Percentiles rank a stretch among this genome's conserved stretches.
phyloP scores from a whole-genome alignment of 2,113 vertebrate genomes.

The Scalopus aquaticus region DNA sequence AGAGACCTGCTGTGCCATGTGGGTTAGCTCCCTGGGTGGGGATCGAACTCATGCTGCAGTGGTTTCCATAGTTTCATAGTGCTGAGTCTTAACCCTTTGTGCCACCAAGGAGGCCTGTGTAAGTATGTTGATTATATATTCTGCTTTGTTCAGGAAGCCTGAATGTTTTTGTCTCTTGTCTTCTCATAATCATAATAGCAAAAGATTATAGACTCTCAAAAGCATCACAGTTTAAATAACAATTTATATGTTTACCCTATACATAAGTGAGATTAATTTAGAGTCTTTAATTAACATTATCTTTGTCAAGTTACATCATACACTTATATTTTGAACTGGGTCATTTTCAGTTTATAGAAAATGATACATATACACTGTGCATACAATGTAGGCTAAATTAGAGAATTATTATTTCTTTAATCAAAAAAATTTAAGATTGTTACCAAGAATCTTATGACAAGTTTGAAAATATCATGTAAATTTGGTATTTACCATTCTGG shows the following conservation, averaged over 20 bases:
- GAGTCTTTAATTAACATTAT: neutral
- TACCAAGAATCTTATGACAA: neutral
- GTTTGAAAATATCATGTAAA: conserved; percentile 9
- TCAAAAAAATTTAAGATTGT: neutral
- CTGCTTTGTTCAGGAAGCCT: neutral
- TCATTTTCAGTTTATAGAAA: neutral
- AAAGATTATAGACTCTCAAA: neutral
- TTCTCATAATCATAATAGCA: neutral
- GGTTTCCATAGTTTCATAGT: too few relatives aligned
- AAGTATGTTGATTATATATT: neutral
- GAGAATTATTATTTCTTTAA: neutral
- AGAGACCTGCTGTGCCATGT: too few relatives aligned
- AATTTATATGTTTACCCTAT: neutral
- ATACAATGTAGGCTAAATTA: neutral
- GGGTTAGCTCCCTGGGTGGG: too few relatives aligned
- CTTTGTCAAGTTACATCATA: neutral
- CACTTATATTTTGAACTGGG: neutral
- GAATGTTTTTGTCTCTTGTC: neutral
- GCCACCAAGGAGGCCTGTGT: too few relatives aligned
- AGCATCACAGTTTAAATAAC: neutral
- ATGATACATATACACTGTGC: neutral
- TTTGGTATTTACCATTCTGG: neutral
- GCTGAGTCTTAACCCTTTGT: too few relatives aligned
- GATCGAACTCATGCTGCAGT: too few relatives aligned
- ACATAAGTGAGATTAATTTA: neutral